Base-by-base conservation (phyloP, 2,888 invertebrate species). In the Nemotelus nigrinus region DNA sequence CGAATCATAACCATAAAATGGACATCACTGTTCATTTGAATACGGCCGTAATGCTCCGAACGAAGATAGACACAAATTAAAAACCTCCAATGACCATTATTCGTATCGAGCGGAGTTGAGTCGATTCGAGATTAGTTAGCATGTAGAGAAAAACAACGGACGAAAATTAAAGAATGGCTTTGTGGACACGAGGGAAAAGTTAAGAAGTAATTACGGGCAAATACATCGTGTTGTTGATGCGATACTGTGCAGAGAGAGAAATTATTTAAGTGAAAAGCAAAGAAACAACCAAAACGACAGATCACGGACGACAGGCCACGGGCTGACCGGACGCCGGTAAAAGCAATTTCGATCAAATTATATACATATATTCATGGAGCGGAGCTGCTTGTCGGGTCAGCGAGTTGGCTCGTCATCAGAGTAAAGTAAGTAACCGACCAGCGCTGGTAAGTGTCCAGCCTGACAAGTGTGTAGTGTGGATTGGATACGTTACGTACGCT, bases 311-410 rank as follows among this genome's bases (percentile, higher is more conserved):
- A 63, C 63, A 43, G 43, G 53, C 53, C 43, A 43, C 5, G 41
- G 43, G 63, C 63, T 39, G 63, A 3, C 8, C 55, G 8, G 10
- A 10, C 41, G 25, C 47, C 10, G 50, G 74, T 74, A 74, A 74
- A 74, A 74, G 74, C 74, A 74, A 63, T 74, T 74, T 60, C 70
- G 57, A 74, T 74, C 45, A 74, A 74, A 74, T 63, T 74, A 58
- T 72, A 74, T 25, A 25, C 25, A 25, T 25, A 25, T 25, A 25
- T 58, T 45, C 60, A 74, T 48, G 60, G 47, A 72, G 48, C 41
- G 74, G 55, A 70, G 70, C 55, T 53, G 70, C 55, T 53, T 70
- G 63, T 48, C 48, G 48, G 63, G 63, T 63, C 53, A 55, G 70
- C 10, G 70, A 70, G 70, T 43, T 70, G 70, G 53, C 55, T 3